Evolutionary conservation across 2,888 invertebrate genomes (phyloP).

Genomic region (Lucinisca nassula): DNA sequence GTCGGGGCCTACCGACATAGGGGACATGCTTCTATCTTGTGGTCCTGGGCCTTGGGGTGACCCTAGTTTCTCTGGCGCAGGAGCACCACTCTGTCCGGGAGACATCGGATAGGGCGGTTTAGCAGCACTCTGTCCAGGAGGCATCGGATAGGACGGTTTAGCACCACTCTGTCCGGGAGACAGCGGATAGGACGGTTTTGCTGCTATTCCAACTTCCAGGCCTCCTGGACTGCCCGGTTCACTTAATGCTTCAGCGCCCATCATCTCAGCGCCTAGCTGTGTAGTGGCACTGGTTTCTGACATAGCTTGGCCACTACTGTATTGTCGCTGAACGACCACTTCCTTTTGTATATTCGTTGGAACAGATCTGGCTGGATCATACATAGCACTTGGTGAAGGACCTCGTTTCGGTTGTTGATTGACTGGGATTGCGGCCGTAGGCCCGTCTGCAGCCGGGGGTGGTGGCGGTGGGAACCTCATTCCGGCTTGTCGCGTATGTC

Average conservation of each 20-base stretch:
- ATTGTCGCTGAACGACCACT: neutral
- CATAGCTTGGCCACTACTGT: neutral
- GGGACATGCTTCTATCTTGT: too few species aligned
- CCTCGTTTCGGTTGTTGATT: neutral
- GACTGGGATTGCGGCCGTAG: neutral
- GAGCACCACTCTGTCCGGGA: too few species aligned
- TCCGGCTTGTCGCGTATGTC: neutral
- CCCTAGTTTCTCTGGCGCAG: too few species aligned
- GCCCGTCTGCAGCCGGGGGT: neutral
- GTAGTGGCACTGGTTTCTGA: neutral
- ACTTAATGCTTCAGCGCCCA: neutral
- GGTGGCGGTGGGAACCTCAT: slow-evolving; percentile 47
- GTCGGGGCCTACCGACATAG: too few species aligned
- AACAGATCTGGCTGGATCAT: neutral
- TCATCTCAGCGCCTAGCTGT: neutral
- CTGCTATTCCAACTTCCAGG: neutral
- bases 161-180: too few species aligned
- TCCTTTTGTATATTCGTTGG: neutral
- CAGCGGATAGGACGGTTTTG: neutral
- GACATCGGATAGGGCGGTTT: too few species aligned
- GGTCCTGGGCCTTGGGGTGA: too few species aligned
- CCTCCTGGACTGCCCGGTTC: neutral
- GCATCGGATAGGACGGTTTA: too few species aligned
- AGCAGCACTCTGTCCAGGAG: too few species aligned
- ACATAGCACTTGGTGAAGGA: neutral